Base-by-base conservation (phyloP, 2,113 vertebrate genomes). In the Cyanistes caeruleus region DNA sequence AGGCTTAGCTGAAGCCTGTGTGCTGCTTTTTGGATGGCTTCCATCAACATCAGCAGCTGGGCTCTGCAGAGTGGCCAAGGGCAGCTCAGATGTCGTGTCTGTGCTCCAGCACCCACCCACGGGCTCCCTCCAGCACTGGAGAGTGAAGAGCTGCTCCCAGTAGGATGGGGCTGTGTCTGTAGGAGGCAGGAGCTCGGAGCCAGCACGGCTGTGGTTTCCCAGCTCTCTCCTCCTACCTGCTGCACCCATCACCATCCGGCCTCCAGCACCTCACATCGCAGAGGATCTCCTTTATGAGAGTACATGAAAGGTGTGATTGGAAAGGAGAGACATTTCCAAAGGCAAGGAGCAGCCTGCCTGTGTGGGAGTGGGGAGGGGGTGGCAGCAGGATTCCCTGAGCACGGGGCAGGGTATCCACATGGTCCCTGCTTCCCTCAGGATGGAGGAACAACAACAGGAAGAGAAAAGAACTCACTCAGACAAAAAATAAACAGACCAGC, bases 391-490 rank as follows among this genome's bases (percentile, higher is more conserved):
- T 65, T n/a, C 74, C 60, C 48, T 1, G 1, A 43, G 59, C 7
- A 7, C 0, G 0, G 67, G 30, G 24, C 39, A 53, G 55, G 48
- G 68, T 58, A 48, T 68, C 76, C 52, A 53, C 3, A 2, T 0
- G 0, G 63, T 22, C 68, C 43, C 72, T 3, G 1, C 35, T n/a
- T n/a, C 0, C 1, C 85, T 90, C 64, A 49, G 85, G 90, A 90
- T 90, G 68, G 67, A 86, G 78, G 62, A 94, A 89, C 64, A 91
- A 89, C 93, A 87, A 83, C 87, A 93, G 85, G 85, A 97, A 95
- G 79, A 82, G 62, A 87, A 64, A 70, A 94, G 53, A 93, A 75
- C 48, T 86, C 2, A 0, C 64, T 94, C 76, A 89, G 93, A 96
- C 80, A 24, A 68, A 94, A 93, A 92, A 94, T 87, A 94, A 97